These are phyloP conservation scores for Dendrolimus pini DNA, from an alignment of 2,888 invertebrate genomes.

Conservation along the genomic window DNA sequence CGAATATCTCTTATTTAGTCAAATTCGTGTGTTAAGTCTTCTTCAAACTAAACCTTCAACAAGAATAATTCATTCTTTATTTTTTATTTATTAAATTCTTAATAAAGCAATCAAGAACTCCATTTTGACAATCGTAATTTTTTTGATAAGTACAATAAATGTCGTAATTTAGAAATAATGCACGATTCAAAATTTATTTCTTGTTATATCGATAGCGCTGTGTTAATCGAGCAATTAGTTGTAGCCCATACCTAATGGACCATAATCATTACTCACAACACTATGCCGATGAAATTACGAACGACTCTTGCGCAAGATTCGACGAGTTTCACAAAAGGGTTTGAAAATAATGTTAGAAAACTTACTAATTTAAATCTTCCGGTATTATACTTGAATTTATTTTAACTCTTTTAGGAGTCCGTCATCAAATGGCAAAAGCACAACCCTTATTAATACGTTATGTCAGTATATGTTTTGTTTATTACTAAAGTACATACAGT, in stretches of 20 bases:
- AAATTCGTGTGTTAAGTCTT: too few species aligned
- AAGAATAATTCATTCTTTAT: too few species aligned
- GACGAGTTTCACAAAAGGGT: conserved; percentile 1
- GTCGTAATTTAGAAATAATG: conserved; percentile 2
- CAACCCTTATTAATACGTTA: too few species aligned
- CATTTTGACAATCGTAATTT: not conserved
- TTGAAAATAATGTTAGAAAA: conserved; percentile 26
- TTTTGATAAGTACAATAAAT: not conserved
- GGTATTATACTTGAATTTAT: not conserved
- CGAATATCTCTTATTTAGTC: too few species aligned
- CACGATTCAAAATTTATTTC: conserved; percentile 16
- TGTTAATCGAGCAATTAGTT: conserved; percentile 47
- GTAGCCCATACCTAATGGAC: conserved; percentile 35
- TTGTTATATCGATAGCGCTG: conserved; percentile 18
- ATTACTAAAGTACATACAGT: too few species aligned
- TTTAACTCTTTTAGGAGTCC: too few species aligned
- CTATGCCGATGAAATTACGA: conserved; percentile 50
- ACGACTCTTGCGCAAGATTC: conserved; percentile 39
- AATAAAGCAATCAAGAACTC: not conserved
- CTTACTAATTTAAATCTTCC: conserved; percentile 6
- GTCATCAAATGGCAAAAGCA: too few species aligned
- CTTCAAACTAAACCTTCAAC: too few species aligned
- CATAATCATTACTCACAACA: conserved; percentile 46
- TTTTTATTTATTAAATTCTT: too few species aligned
- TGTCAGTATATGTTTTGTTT: too few species aligned